phyloP scores from a whole-genome alignment of 2,113 vertebrate genomes.

The Leptobrachium leishanense region DNA sequence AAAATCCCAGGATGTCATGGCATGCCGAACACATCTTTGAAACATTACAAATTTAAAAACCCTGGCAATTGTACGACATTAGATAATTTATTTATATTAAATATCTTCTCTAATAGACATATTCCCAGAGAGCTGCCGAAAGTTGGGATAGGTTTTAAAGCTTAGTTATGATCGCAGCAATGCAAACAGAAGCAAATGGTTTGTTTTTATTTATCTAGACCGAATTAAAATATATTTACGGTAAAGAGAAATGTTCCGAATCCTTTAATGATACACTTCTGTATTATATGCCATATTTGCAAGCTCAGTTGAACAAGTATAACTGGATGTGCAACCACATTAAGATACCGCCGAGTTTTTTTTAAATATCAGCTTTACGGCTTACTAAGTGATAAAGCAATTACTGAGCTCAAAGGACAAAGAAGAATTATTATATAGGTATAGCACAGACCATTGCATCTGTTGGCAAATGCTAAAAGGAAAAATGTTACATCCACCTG shows the following conservation, averaged over 20 bases:
- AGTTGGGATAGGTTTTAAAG: constrained; percentile 56
- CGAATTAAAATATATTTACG: too few species aligned
- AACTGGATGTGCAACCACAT: not conserved
- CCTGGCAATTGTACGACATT: constrained; percentile 74
- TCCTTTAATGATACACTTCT: not conserved
- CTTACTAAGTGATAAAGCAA: not conserved
- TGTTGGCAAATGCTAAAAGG: not conserved
- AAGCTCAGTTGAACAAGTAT: not conserved
- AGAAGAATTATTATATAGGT: not conserved
- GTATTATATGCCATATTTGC: not conserved
- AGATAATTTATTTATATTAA: constrained; percentile 71
- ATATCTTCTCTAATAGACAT: constrained; percentile 63
- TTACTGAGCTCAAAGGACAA: not conserved
- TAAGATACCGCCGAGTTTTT: not conserved
- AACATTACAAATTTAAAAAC: constrained; percentile 66
- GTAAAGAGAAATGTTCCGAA: not conserved
- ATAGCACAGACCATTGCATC: not conserved
- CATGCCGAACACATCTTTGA: constrained; percentile 65
- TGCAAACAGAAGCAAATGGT: constrained; percentile 24
- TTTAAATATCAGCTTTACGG: not conserved
- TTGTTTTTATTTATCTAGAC: constrained; percentile 2
- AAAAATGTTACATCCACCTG: not conserved
- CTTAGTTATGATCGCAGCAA: constrained; percentile 51
- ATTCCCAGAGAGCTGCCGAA: constrained; percentile 59
- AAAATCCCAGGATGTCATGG: constrained; percentile 62